Base-by-base conservation (phyloP, 92 coral and sea anemone species). In the Phenganax marumi region DNA sequence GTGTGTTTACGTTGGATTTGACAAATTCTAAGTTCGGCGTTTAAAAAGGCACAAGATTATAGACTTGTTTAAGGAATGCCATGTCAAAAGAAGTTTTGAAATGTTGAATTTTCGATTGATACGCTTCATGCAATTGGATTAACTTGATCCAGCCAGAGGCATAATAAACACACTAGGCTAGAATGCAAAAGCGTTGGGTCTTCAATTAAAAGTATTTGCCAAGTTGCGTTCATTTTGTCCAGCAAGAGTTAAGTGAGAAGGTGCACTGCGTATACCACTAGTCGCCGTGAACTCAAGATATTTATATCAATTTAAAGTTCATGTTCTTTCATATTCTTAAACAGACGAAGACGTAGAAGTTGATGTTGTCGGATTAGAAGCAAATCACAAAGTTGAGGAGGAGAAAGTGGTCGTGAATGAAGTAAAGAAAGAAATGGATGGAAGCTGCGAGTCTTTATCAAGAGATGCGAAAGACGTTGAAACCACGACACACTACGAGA, bases 271-370 rank as follows among this genome's bases (percentile, higher is more conserved):
- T 5, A 0, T 58, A 1, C 21, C 21, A 56, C 13, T 12, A 18
- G 33, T 54, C 47, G 73, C 64, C 22, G 54, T 46, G 75, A 57
- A 81, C 25, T 22, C 53, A 73, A 18, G 50, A 25, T 18, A 83
- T 60, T 68, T 85, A 48, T 76, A 80, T 80, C 57, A 76, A 82
- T 60, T n/a, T 50, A 75, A 64, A 50, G 48, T 77, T 79, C 78
- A 79, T 83, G 86, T 76, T 77, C 77, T 70, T 79, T 68, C 79
- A 84, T 83, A 72, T 84, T 89, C 80, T 76, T 66, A 81, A 89
- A 91, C 88, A 93, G 97, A 93, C 75, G 99, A 96, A 90, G 98
- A 94, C 79, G 97, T 92, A 19, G 98, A 93, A 85, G 93, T 93
- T 14, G 97, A 96, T 65, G 99, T 96, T 23, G 99, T 96, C 79